These are phyloP conservation scores for Lamellibrachia satsuma DNA, from an alignment of 2,888 invertebrate genomes.

Conservation along the genomic window DNA sequence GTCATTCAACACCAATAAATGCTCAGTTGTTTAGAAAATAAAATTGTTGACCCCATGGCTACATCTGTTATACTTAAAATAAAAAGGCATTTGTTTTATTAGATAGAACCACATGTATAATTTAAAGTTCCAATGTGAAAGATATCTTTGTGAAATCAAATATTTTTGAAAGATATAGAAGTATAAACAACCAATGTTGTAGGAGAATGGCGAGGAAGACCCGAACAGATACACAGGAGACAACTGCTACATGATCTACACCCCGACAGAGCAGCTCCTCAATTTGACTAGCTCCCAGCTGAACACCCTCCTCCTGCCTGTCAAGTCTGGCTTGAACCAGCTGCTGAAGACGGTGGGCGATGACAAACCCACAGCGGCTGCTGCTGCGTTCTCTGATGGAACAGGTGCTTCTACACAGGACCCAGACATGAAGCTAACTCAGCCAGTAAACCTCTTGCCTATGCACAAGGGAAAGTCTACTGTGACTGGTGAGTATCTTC, in stretches of 20 bases:
- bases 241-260: background rate
- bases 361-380: background rate
- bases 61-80: too few species aligned
- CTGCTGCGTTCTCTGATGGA: background rate
- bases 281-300: background rate
- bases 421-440: background rate
- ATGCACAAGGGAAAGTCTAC: constrained; percentile 13
- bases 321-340: too few species aligned
- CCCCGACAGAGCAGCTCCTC: background rate
- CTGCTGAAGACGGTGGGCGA: background rate
- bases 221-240: background rate
- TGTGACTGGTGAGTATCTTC: background rate
- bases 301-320: background rate
- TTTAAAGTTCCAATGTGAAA: too few species aligned
- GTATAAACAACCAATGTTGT: background rate
- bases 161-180: background rate
- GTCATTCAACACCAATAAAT: too few species aligned
- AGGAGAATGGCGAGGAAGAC: background rate
- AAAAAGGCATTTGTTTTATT: too few species aligned
- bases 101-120: too few species aligned
- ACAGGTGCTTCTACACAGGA: background rate
- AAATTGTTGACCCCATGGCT: too few species aligned
- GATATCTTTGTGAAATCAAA: too few species aligned
- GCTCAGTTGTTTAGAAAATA: too few species aligned
- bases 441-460: background rate